A percentile compares a stretch with the other conserved stretches of the same genome.
Evolutionary conservation across 2,113 vertebrate genomes (phyloP).

Genomic region (Thunnus maccoyii): DNA sequence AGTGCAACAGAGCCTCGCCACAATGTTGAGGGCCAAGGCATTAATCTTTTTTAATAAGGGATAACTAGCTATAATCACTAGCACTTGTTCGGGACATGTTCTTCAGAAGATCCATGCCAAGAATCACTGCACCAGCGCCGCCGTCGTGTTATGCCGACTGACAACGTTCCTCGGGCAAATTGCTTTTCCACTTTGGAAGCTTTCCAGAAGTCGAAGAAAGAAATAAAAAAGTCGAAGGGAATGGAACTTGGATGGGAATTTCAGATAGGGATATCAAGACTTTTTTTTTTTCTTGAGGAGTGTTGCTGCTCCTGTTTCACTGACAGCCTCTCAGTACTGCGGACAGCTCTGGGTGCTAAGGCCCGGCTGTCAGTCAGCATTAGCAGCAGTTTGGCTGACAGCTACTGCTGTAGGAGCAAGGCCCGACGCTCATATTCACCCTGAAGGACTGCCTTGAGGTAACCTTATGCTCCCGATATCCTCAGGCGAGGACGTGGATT

Average conservation of each 20-base stretch:
- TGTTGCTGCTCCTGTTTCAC: slow-evolving; percentile 12
- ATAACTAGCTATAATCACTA: slow-evolving; percentile 72
- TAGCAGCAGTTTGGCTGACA: slow-evolving; percentile 38
- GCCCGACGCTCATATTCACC: background rate
- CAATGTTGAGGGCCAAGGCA: slow-evolving; percentile 30
- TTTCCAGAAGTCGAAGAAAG: slow-evolving; percentile 30
- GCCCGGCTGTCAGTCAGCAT: slow-evolving; percentile 58
- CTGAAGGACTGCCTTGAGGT: no score
- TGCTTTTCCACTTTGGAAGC: slow-evolving; percentile 40
- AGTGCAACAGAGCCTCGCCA: slow-evolving; percentile 38
- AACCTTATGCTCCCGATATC: background rate
- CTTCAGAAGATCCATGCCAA: slow-evolving; percentile 57
- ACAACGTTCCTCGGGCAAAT: slow-evolving; percentile 17
- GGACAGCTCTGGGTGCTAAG: slow-evolving; percentile 31
- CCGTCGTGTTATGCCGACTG: background rate
- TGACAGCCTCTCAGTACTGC: slow-evolving; percentile 13
- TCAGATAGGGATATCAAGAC: slow-evolving; percentile 19
- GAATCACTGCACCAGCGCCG: slow-evolving; percentile 23
- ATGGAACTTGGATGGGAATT: slow-evolving; percentile 20
- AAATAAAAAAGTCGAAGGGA: background rate
- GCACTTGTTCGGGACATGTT: slow-evolving; percentile 52
- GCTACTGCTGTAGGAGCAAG: slow-evolving; percentile 8
- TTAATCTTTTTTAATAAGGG: slow-evolving; percentile 71
- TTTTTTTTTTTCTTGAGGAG: slow-evolving; percentile 10
- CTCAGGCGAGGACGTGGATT: background rate